Evolutionary conservation across 2,888 invertebrate genomes (phyloP), one percentile per base, ranked within the genome.

Genomic region (Hydropsyche betteni): DNA sequence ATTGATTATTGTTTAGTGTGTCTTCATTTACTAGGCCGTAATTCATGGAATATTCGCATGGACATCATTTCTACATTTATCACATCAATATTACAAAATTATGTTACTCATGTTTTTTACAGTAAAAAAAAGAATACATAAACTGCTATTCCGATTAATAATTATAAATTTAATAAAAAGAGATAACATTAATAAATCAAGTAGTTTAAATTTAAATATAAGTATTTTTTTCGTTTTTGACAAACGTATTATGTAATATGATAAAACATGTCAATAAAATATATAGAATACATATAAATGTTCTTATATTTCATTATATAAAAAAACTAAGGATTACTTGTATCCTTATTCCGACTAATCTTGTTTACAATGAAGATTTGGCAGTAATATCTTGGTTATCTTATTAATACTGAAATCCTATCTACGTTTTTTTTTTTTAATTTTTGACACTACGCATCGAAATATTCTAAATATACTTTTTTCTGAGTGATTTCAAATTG

Each of bases 351-450:
- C n/a, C 12, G 16, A 52, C 69, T 50, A 68, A 38, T 50, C 44
- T 24, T 16, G 5, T 69, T 24, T 64, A 36, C 6, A 34, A 36
- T 64, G 36, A 64, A 64, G 44, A 64, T 73, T 75, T 77, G 77
- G 78, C 75, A 76, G 78, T 78, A 53, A 74, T 71, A 55, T 55
- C 73, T 74, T 73, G 50, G 69, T 78, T 71, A 75, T 73, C 75
- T 78, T 78, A 78, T 36, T 69, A 74, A 74, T 71, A 75, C 74
- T 53, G 76, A 74, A 76, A 52, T 69, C 78, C 76, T 76, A 75
- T 76, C 76, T 76, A 78, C 36, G 52, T 64, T 69, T 33, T 75
- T 24, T 64, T 69, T 33, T 75, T 24, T 24, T 24, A 24, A 2
- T 74, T 68, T 77, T 70, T 72, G 68, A 72, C 68, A 76, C 76